Evolutionary conservation across 2,797 vertebrate species (phyloP), one percentile per base, ranked within the genome.

Genomic region (Urophycis tenuis): DNA sequence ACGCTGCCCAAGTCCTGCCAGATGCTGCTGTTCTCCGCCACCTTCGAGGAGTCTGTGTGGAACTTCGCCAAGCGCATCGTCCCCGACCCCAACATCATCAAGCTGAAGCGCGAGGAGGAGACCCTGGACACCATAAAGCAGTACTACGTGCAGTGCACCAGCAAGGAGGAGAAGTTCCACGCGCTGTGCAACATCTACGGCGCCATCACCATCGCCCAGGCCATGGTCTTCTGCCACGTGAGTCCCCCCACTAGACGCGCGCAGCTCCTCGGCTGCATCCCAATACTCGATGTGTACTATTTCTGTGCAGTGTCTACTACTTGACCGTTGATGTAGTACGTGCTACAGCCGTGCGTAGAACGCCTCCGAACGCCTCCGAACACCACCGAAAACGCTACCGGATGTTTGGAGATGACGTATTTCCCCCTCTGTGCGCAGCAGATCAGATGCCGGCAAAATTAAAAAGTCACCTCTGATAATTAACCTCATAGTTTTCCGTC

Each of bases 181-280:
- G 97, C 97, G 29, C 92, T 99, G 29, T 97, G 96, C 82, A 99
- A 99, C 85, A 94, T 99, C 86, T 99, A 99, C 0, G 96, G 97
- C 0, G 95, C 96, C 69, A 99, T 99, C 90, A 99, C 97, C 81
- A 99, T 99, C 0, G 97, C 97, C 49, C 97, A 99, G 89, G 97
- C 97, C 82, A 98, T 99, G 96, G 96, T 99, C 91, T 99, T 99
- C 93, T 99, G 97, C 87, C 97, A 99, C 0, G 96, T 99, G 90
- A 95, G 96, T 93, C 80, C 73, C 34, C 35, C 34, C 1, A 34
- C 34, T 2, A 34, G 49, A 36, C 5, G 14, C 2, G 15, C 7
- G n/a, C n/a, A n/a, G n/a, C n/a, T n/a, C n/a, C n/a, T n/a, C n/a
- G n/a, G n/a, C n/a, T n/a, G n/a, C n/a, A n/a, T n/a, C n/a, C n/a